A percentile compares a stretch with the other conserved stretches of the same genome.
Conservation (phyloP, 2,113 vertebrate genomes). For the Megatriorchis doriae region DNA sequence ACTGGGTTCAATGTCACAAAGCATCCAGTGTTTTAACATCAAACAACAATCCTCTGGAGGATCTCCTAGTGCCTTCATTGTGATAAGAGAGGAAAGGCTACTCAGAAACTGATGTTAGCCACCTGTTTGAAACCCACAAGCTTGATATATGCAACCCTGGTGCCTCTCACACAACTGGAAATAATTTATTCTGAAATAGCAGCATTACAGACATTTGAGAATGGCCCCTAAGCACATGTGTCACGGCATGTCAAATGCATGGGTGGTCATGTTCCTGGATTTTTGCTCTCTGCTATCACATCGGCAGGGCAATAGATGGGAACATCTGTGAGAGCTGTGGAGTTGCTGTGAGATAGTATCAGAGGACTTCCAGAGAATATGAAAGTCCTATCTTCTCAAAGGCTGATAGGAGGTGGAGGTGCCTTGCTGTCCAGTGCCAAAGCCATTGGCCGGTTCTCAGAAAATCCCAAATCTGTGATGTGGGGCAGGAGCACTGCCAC, state of each 20-base stretch:
- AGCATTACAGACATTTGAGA: background rate
- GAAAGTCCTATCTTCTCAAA: background rate
- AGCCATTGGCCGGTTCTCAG: background rate
- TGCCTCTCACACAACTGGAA: background rate
- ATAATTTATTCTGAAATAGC: background rate
- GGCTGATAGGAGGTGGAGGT: background rate
- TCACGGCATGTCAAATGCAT: background rate
- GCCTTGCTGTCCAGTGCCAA: background rate
- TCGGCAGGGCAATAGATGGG: fast-evolving
- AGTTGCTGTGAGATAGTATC: background rate
- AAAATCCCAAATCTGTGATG: background rate
- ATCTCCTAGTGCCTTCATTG: background rate
- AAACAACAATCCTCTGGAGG: background rate
- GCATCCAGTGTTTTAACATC: background rate
- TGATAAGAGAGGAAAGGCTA: background rate
- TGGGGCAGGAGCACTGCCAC: background rate
- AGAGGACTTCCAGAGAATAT: background rate
- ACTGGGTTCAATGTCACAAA: background rate
- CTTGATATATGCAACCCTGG: background rate
- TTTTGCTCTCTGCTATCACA: background rate
- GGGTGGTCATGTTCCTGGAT: background rate
- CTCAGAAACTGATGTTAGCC: background rate
- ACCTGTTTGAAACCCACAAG: background rate
- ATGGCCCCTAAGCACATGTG: background rate
- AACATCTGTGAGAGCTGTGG: background rate